Conservation (phyloP, 2,888 invertebrate genomes). For the Troilus luridus region DNA sequence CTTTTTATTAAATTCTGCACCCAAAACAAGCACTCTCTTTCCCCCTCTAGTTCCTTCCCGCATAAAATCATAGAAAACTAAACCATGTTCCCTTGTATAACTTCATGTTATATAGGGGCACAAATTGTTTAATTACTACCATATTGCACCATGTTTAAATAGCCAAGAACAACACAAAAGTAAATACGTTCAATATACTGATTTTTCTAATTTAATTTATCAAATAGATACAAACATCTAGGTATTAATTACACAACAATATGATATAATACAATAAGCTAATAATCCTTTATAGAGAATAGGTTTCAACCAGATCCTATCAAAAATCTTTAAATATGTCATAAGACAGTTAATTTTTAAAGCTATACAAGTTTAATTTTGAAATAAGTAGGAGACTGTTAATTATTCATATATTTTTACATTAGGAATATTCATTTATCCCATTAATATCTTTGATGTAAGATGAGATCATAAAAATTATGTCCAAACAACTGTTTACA, state of each 20-base stretch:
- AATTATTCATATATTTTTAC: background rate
- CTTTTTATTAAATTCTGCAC: no score
- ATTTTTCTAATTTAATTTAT: background rate
- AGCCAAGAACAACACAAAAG: background rate
- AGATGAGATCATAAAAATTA: constrained; percentile 20
- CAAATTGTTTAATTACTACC: background rate
- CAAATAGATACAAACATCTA: constrained; percentile 14
- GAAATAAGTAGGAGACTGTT: background rate
- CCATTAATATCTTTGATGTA: background rate
- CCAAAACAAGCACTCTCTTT: no score
- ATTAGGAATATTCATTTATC: background rate
- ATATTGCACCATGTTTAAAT: background rate
- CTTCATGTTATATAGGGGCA: background rate
- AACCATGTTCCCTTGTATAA: background rate
- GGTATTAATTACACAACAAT: background rate
- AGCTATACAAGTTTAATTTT: background rate
- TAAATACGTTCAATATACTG: background rate
- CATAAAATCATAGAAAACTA: background rate
- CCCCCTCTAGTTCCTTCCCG: background rate
- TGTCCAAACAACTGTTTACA: background rate
- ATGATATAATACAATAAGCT: constrained; percentile 27
- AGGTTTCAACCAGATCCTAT: background rate
- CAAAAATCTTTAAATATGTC: background rate
- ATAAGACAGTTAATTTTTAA: background rate
- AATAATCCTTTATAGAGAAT: background rate